A percentile compares a stretch with the other conserved stretches of the same genome.
These are phyloP conservation scores for Phyllopteryx taeniolatus DNA, from an alignment of 2,113 vertebrate species.

Conservation along the genomic window DNA sequence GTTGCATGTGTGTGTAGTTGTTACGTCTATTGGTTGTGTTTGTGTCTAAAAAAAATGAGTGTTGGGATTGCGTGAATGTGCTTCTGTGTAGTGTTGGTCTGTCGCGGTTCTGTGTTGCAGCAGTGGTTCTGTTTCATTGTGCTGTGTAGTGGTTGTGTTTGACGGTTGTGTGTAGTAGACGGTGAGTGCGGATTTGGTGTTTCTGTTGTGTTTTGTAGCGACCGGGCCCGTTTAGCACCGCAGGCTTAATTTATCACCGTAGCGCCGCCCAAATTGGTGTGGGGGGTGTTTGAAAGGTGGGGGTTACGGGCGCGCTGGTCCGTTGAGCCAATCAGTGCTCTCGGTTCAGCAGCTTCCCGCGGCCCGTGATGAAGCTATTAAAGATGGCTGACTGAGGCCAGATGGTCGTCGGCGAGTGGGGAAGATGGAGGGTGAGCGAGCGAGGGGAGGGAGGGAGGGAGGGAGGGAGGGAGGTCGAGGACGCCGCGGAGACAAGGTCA, in stretches of 20 bases:
- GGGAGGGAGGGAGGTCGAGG: constrained; percentile 15
- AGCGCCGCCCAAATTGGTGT: constrained; percentile 13
- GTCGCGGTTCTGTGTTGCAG: background rate
- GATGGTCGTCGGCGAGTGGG: constrained; percentile 66
- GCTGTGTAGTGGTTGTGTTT: background rate
- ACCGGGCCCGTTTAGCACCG: constrained; percentile 10
- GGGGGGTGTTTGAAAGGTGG: constrained; percentile 22
- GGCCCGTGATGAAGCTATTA: constrained; percentile 69
- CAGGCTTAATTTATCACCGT: constrained; percentile 13
- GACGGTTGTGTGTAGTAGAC: background rate
- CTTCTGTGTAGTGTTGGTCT: too few species aligned
- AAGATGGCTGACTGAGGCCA: constrained; percentile 70
- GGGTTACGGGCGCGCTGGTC: constrained; percentile 5
- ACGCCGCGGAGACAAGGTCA: constrained; percentile 10
- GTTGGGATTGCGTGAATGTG: too few species aligned
- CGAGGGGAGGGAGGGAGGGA: background rate
- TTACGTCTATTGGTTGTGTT: too few species aligned
- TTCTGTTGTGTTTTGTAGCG: background rate
- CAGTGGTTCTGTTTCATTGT: background rate
- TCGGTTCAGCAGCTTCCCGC: constrained; percentile 38
- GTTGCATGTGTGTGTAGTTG: background rate
- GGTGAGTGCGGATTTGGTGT: background rate
- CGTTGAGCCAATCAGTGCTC: constrained; percentile 44
- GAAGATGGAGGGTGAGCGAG: background rate
- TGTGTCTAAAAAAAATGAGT: too few species aligned